These are phyloP conservation scores for Actinemys pallida DNA, from an alignment of 2,113 vertebrate species.

Conservation along the genomic window DNA sequence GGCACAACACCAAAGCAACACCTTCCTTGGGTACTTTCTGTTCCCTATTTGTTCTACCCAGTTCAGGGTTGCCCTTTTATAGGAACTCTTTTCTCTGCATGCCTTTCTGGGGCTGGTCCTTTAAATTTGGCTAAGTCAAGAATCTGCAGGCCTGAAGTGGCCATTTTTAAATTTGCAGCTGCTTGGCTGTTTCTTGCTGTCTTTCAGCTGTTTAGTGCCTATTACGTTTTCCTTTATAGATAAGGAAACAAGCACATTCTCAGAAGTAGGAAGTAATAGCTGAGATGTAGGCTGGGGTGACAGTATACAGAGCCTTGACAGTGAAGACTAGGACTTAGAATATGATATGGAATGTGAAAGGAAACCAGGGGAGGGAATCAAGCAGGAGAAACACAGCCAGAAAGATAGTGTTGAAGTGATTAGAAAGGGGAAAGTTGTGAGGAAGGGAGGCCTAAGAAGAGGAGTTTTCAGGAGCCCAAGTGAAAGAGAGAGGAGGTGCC, in stretches of 20 bases:
- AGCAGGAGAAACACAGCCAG: background rate
- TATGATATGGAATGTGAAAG: background rate
- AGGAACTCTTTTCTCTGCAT: background rate
- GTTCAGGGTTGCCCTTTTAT: background rate
- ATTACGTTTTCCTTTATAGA: too few relatives aligned
- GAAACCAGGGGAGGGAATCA: background rate
- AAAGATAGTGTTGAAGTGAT: background rate
- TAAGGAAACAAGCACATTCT: background rate
- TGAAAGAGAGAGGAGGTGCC: background rate
- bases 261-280: background rate
- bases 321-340: background rate
- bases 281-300: background rate
- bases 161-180: background rate
- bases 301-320: background rate
- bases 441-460: background rate
- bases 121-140: background rate
- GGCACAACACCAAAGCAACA: background rate
- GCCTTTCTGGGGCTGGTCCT: background rate
- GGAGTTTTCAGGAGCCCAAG: background rate
- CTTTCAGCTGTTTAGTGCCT: background rate
- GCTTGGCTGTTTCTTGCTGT: background rate
- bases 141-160: background rate
- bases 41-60: background rate
- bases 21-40: background rate
- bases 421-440: background rate